Percentiles rank a stretch among this genome's conserved stretches.
Conservation (phyloP, 2,797 vertebrate species). For the Sebastes reedi region DNA sequence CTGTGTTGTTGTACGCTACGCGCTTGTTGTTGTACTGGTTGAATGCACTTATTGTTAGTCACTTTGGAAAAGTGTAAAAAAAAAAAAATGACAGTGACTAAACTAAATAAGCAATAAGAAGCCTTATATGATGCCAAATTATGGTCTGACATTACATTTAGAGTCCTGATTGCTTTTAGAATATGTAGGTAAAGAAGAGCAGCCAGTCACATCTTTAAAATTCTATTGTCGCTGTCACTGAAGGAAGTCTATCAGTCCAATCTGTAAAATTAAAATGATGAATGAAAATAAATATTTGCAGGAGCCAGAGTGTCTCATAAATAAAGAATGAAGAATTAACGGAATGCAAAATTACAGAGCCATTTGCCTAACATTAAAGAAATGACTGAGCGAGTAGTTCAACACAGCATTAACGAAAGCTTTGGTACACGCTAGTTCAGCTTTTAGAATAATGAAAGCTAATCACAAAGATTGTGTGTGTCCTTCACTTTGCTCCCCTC, state of each 20-base stretch:
- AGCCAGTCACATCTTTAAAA: background rate
- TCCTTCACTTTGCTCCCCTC: constrained; percentile 42
- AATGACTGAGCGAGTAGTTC: constrained; percentile 22
- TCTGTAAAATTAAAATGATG: constrained; percentile 19
- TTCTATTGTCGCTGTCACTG: background rate
- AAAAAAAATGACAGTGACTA: background rate
- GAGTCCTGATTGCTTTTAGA: background rate
- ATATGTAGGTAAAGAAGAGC: background rate
- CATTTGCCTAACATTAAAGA: constrained; percentile 23
- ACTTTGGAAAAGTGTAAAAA: background rate
- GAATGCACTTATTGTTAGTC: background rate
- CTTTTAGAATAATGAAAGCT: constrained; percentile 66
- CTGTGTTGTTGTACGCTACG: background rate
- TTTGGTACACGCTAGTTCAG: constrained; percentile 12
- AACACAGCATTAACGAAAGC: constrained; percentile 17
- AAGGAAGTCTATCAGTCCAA: background rate
- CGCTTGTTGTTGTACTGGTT: background rate
- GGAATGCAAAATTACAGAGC: constrained; percentile 17
- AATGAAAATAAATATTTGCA: constrained; percentile 27
- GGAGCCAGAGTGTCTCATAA: constrained; percentile 22
- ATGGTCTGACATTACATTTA: too few species aligned
- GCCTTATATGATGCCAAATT: background rate
- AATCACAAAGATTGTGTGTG: constrained; percentile 54
- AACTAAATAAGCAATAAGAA: background rate
- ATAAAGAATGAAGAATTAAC: constrained; percentile 36